Percentiles rank a stretch among this genome's conserved stretches.
These are phyloP conservation scores for Triplophysa bombifrons DNA, from an alignment of 2,797 vertebrate genomes.

Conservation along the genomic window DNA sequence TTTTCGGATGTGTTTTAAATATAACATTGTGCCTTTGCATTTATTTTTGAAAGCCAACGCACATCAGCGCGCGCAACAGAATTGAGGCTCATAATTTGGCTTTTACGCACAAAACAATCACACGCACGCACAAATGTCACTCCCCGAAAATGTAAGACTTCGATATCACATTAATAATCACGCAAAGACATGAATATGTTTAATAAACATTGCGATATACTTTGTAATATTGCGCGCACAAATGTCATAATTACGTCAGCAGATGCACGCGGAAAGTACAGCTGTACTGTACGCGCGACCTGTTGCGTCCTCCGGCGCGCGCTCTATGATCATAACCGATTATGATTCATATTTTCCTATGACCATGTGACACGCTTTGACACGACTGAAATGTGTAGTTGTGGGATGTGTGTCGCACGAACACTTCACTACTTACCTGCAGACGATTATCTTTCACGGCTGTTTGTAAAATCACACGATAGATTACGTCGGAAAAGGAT, in stretches of 20 bases:
- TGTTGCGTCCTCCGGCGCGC: constrained; percentile 78
- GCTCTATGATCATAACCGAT: constrained; percentile 81
- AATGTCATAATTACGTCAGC: constrained; percentile 55
- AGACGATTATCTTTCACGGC: constrained; percentile 67
- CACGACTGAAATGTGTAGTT: background rate
- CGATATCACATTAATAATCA: background rate
- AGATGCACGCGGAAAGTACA: constrained; percentile 67
- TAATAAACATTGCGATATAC: background rate
- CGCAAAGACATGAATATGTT: background rate
- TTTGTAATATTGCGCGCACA: background rate
- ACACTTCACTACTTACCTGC: constrained; percentile 72
- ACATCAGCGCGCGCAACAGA: background rate
- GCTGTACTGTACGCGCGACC: constrained; percentile 80
- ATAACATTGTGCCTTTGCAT: background rate
- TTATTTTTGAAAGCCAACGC: background rate
- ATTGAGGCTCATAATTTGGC: background rate
- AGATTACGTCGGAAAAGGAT: constrained; percentile 67
- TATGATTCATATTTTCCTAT: constrained; percentile 85
- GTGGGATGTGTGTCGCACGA: constrained; percentile 38
- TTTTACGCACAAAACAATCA: background rate
- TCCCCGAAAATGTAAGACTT: background rate
- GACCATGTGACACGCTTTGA: constrained; percentile 53
- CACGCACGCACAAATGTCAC: background rate
- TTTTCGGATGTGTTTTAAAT: background rate
- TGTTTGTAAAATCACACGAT: constrained; percentile 61